Evolutionary conservation across 2,888 invertebrate species (phyloP), one percentile per base, ranked within the genome.

Genomic region (Lydus trimaculatus): DNA sequence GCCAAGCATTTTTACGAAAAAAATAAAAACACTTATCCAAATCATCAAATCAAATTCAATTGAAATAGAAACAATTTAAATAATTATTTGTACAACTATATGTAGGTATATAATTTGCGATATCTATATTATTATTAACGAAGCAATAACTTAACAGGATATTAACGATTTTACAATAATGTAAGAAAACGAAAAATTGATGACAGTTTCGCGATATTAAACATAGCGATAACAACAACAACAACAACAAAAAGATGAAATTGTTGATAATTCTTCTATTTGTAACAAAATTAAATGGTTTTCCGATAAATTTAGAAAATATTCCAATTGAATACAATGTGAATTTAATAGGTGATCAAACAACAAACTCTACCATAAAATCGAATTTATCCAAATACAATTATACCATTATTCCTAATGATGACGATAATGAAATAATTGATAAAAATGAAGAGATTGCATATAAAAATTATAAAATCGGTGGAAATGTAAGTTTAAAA

Each of bases 41-140:
- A 52, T 13, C 58, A 20, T 52, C 73, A 69, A 66, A 61, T 8
- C 11, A 31, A n/a, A 28, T 48, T 20, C 20, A 63, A 7, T 31
- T 23, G 9, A 59, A 17, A 28, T 5, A 11, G 8, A 31, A 17
- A 28, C 11, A 2, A 23, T 4, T 0, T 25, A 28, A 69, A 59
- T 28, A 61, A 56, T 43, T 31, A 52, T 9, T 59, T 70, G 72
- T 52, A 58, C 65, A 31, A 43, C 62, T 70, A 61, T 58, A 62
- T n/a, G n/a, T n/a, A n/a, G n/a, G n/a, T n/a, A n/a, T 61, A 66
- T 71, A 65, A 61, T 66, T 58, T 66, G 70, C 72, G 59, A 66
- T 69, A 72, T 43, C 48, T 67, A 68, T 72, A 58, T n/a, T 69
- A 69, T 78, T 76, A 70, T 69, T 66, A 76, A 78, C 76, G 67